Base-by-base conservation (phyloP, 2,797 vertebrate species). In the Miichthys miiuy region DNA sequence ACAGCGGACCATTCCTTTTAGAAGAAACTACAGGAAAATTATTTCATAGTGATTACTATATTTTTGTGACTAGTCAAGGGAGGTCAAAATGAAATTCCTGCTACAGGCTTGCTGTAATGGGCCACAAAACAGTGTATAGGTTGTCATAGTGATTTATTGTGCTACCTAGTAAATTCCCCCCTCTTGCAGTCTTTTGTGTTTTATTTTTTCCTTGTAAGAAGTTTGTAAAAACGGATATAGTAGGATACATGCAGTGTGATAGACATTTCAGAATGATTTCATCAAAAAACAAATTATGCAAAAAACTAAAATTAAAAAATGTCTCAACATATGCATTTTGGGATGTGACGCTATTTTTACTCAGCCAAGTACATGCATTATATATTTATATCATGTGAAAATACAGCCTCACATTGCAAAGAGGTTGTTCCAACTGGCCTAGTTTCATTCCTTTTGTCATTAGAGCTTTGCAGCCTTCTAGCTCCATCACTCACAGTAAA, bases 91-190 rank as follows among this genome's bases (percentile, higher is more conserved):
- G 27, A 82, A 83, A 86, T 77, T 85, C 34, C 60, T 79, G 74
- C 62, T 65, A 70, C 57, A 67, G 58, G 55, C 68, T 25, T 10
- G 51, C 60, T 66, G 72, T 80, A 85, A 88, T 82, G 73, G 80
- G 77, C 48, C 61, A 81, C 75, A 82, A 79, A 81, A 54, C 64
- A 25, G 42, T 67, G 42, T 79, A 55, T n/a, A 74, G 30, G 44
- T 74, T 86, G 81, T 83, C 75, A 70, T 42, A 23, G 48, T 89
- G 79, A 89, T 84, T 84, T 86, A 90, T 86, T 72, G 77, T 72
- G 54, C 30, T 34, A 64, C 56, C 47, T 13, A 25, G 67, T 21
- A 70, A 51, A 41, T 41, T n/a, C 4, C 10, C 8, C 63, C 48
- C 20, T 34, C 20, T 51, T 52, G 38, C 50, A 48, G 30, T 72